A percentile compares a stretch with the other conserved stretches of the same genome.
Conservation (phyloP, 2,113 vertebrate genomes). For the Phrynosoma blainvillii region DNA sequence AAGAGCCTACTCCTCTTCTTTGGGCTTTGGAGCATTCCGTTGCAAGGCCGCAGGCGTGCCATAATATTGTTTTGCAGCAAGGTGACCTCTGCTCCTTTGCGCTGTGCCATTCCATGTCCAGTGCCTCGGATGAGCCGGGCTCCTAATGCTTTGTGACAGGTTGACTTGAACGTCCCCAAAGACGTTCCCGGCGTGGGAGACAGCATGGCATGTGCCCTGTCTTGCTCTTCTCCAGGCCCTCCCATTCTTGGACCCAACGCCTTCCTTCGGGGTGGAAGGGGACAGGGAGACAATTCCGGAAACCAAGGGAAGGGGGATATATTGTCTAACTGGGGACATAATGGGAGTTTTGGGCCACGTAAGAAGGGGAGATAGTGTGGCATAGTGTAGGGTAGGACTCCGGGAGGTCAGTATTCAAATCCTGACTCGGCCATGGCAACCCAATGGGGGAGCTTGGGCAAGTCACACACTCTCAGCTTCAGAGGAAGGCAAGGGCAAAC, state of each 20-base stretch:
- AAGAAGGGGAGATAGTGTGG: not conserved
- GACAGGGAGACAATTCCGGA: not conserved
- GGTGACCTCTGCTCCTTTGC: constrained; percentile 51
- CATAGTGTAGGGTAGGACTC: no score
- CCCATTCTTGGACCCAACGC: not conserved
- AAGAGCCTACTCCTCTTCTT: not conserved
- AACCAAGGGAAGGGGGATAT: no score
- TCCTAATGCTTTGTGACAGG: constrained; percentile 20
- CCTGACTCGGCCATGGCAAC: no score
- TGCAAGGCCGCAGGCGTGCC: constrained; percentile 40
- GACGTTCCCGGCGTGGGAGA: not conserved
- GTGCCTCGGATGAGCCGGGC: rapidly evolving
- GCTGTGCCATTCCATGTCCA: constrained; percentile 34
- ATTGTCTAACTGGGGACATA: no score
- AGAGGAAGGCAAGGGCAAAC: no score
- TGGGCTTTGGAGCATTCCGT: constrained; percentile 38
- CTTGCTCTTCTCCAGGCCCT: not conserved
- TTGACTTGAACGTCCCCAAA: rapidly evolving
- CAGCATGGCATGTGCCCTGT: not conserved
- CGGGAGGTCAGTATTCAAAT: not conserved
- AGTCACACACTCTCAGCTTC: no score
- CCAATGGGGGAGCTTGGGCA: no score
- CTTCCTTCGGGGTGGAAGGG: not conserved
- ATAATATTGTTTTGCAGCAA: constrained; percentile 25
- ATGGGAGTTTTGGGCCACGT: not conserved